These are phyloP conservation scores for Alligator mississippiensis DNA, from an alignment of 2,113 vertebrate species.

Conservation along the genomic window DNA sequence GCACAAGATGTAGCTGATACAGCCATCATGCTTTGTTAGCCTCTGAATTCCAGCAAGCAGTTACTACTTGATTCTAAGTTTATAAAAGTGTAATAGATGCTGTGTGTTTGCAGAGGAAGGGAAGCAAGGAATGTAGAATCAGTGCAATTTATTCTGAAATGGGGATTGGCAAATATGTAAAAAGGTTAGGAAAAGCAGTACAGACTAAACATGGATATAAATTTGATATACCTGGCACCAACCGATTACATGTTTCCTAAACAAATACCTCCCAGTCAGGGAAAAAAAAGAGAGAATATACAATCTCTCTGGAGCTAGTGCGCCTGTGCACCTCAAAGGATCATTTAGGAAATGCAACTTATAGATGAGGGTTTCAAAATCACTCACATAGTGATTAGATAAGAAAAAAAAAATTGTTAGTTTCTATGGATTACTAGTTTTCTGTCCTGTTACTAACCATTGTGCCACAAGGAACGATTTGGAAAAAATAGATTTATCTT, in stretches of 20 bases:
- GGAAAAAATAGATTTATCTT: background rate
- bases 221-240: background rate
- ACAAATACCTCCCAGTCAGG: background rate
- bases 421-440: too few relatives aligned
- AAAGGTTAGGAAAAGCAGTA: background rate
- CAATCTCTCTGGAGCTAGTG: background rate
- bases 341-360: background rate
- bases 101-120: background rate
- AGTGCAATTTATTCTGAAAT: background rate
- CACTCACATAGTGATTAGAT: background rate
- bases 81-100: background rate
- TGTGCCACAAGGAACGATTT: background rate
- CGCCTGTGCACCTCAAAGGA: background rate
- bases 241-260: background rate
- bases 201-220: conserved; percentile 4
- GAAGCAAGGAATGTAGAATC: background rate
- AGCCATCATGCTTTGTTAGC: accelerated
- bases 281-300: background rate
- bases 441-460: background rate
- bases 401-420: background rate
- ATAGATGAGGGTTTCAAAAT: background rate
- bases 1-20: background rate
- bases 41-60: background rate
- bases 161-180: background rate
- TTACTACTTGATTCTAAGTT: background rate